A percentile compares a stretch with the other conserved stretches of the same genome.
These are phyloP conservation scores for Pithecia hirsuta DNA, from an alignment of 2,797 vertebrate genomes.

Conservation along the genomic window DNA sequence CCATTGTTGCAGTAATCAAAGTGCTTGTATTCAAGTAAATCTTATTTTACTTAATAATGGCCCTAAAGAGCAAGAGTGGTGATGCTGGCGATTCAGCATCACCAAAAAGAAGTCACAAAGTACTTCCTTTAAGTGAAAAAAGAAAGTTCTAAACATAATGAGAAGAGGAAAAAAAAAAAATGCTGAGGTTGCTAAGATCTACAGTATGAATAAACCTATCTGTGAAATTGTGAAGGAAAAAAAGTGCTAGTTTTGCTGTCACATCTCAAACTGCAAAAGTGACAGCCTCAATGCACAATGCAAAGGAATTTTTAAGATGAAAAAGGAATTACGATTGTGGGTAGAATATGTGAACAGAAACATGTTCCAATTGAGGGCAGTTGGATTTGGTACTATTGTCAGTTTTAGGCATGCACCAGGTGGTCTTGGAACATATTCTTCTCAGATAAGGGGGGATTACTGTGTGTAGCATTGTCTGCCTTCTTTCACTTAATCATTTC, in stretches of 20 bases:
- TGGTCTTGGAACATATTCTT: not conserved
- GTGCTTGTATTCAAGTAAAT: not conserved
- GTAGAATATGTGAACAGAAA: not conserved
- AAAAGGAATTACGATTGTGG: not conserved
- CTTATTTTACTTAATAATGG: not conserved
- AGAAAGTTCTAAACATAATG: not conserved
- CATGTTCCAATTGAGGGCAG: not conserved
- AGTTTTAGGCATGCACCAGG: not conserved
- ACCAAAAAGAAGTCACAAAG: not conserved
- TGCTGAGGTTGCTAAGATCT: not conserved
- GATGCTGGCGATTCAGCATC: not conserved
- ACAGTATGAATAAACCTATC: not conserved
- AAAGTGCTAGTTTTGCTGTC: not conserved
- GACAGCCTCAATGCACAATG: not conserved
- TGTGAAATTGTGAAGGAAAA: not conserved
- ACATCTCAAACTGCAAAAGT: not conserved
- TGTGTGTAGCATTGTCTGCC: not conserved
- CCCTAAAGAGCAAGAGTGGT: not conserved
- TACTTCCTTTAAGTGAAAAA: not conserved
- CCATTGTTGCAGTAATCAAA: not conserved
- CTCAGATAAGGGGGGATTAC: not conserved
- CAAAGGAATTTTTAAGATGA: not conserved
- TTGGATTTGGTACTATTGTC: not conserved
- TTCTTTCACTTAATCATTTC: not conserved
- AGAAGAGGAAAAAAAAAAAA: not conserved